Evolutionary conservation across 1,140 invertebrate genomes (phyloP).

Genomic region (Luehdorfia chinensis): DNA sequence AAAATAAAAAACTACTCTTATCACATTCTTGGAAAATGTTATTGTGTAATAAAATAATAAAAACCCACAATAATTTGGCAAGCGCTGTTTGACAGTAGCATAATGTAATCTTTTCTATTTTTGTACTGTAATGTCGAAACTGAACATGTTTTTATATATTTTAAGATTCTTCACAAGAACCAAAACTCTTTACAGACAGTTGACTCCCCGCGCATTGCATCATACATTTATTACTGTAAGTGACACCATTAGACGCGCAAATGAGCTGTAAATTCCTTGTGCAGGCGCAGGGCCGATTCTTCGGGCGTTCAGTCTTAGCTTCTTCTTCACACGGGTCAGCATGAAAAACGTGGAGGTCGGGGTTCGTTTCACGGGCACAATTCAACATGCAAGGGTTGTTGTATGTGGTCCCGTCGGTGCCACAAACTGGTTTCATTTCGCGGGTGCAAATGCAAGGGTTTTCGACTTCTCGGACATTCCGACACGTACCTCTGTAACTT

Average conservation of each 20-base stretch:
- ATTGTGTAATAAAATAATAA: background rate
- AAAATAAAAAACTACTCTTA: no score
- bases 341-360: constrained; percentile 25
- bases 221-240: constrained; percentile 40
- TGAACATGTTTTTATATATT: background rate
- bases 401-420: constrained; percentile 39
- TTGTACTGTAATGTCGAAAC: background rate
- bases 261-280: constrained; percentile 28
- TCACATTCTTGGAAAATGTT: no score
- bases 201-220: constrained; percentile 34
- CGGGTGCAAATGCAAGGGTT: constrained; percentile 18
- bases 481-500: constrained; percentile 20
- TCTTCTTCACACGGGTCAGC: constrained; percentile 18
- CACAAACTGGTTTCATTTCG: constrained; percentile 43
- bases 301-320: background rate
- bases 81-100: background rate
- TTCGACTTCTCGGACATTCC: constrained; percentile 11
- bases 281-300: constrained; percentile 24
- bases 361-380: constrained; percentile 20
- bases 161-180: constrained; percentile 22
- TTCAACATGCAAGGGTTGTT: constrained; percentile 31
- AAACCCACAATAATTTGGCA: constrained; percentile 6
- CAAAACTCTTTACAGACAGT: constrained; percentile 20
- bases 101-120: constrained; percentile 1
- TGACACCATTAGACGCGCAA: constrained; percentile 39